Conservation (phyloP, 2,113 vertebrate genomes). For the Phaethon lepturus region DNA sequence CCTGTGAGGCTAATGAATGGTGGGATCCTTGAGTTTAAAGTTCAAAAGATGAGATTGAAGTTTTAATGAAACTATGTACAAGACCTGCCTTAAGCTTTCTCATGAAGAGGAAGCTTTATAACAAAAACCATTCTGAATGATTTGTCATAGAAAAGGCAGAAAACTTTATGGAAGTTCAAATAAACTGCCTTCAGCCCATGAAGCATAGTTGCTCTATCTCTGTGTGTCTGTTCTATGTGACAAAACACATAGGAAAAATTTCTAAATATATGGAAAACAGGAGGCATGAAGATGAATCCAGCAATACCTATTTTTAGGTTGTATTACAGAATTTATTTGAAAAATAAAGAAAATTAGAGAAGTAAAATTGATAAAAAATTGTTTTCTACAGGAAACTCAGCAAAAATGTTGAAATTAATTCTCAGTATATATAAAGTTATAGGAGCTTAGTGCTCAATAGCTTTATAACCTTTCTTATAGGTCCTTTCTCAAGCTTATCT, state of each 20-base stretch:
- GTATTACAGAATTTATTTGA: neutral
- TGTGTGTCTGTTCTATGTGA: neutral
- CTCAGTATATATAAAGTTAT: neutral
- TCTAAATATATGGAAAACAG: neutral
- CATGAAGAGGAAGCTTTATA: neutral
- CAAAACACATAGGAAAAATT: neutral
- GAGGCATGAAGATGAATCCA: neutral
- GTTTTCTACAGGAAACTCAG: neutral
- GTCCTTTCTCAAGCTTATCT: neutral
- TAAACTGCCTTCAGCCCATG: neutral
- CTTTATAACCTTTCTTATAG: neutral
- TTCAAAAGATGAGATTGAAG: neutral
- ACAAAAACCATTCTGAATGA: neutral
- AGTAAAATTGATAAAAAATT: neutral
- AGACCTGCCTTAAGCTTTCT: neutral
- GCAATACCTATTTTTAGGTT: neutral
- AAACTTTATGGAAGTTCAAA: neutral
- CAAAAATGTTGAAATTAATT: neutral
- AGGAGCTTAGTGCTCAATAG: neutral
- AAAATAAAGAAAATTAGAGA: neutral
- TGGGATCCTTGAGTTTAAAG: neutral
- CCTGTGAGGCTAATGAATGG: neutral
- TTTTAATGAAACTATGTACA: neutral
- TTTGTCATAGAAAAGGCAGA: neutral
- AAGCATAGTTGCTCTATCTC: neutral